phyloP scores from a whole-genome alignment of 92 coral and sea anemone genomes.

The Porites cylindrica region DNA sequence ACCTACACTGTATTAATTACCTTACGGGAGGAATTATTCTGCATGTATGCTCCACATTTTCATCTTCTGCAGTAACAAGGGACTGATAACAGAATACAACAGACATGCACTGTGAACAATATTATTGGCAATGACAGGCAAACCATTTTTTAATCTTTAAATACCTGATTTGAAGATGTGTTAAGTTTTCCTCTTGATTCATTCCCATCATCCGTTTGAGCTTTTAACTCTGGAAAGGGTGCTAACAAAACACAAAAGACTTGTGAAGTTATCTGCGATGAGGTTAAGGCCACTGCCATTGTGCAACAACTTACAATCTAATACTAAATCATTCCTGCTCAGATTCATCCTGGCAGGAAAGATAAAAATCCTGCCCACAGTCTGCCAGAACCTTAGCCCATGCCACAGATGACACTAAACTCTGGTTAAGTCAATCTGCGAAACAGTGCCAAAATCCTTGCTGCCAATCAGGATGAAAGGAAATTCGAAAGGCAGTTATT shows the following conservation, averaged over 20 bases:
- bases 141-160: neutral
- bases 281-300: too few species aligned
- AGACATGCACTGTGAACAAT: neutral
- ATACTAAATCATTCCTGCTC: too few species aligned
- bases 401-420: too few species aligned
- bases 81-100: neutral
- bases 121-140: neutral
- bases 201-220: constrained; percentile 12
- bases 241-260: neutral
- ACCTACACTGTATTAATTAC: constrained; percentile 21
- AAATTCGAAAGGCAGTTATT: too few species aligned
- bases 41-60: constrained; percentile 69
- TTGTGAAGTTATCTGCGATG: too few species aligned
- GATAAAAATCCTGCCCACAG: too few species aligned
- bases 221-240: constrained; percentile 39
- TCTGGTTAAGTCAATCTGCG: too few species aligned
- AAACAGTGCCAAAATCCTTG: too few species aligned
- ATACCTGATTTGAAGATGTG: constrained; percentile 25
- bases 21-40: constrained; percentile 82
- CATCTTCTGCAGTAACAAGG: constrained; percentile 32
- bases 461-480: too few species aligned
- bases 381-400: too few species aligned
- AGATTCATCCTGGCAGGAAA: too few species aligned
- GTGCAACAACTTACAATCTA: too few species aligned
- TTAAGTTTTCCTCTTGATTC: constrained; percentile 3